A percentile compares a stretch with the other conserved stretches of the same genome.
Evolutionary conservation across 1,140 invertebrate genomes (phyloP).

Genomic region (Myzus persicae): DNA sequence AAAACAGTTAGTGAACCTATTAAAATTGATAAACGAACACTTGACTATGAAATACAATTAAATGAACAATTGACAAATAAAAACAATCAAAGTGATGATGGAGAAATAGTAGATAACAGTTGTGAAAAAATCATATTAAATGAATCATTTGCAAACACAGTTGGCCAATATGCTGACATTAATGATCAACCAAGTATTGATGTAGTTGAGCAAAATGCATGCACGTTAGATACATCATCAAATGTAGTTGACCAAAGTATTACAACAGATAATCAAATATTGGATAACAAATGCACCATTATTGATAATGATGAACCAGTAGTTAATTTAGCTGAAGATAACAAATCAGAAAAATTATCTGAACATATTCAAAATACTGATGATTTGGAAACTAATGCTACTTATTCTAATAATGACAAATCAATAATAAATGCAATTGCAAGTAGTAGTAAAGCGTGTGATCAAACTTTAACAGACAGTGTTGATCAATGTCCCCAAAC

Average conservation of each 20-base stretch:
- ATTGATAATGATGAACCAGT: neutral
- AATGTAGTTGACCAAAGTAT: neutral
- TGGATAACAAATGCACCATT: neutral
- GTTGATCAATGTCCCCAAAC: neutral
- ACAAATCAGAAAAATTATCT: neutral
- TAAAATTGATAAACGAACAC: neutral
- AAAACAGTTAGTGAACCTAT: neutral
- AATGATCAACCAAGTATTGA: slow-evolving; percentile 2
- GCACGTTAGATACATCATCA: neutral
- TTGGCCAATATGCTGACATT: neutral
- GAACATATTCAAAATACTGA: neutral
- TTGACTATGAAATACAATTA: neutral
- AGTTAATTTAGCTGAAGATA: neutral
- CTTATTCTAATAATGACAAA: neutral
- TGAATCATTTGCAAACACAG: neutral
- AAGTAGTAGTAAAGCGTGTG: neutral
- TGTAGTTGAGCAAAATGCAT: neutral
- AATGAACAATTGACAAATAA: neutral
- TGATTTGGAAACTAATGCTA: neutral
- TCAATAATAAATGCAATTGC: neutral
- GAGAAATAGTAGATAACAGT: neutral
- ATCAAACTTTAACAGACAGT: neutral
- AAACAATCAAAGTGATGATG: neutral
- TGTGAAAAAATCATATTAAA: neutral
- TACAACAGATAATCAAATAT: neutral